A percentile compares a stretch with the other conserved stretches of the same genome.
Evolutionary conservation across 2,888 invertebrate genomes (phyloP).

Genomic region (Actias luna): DNA sequence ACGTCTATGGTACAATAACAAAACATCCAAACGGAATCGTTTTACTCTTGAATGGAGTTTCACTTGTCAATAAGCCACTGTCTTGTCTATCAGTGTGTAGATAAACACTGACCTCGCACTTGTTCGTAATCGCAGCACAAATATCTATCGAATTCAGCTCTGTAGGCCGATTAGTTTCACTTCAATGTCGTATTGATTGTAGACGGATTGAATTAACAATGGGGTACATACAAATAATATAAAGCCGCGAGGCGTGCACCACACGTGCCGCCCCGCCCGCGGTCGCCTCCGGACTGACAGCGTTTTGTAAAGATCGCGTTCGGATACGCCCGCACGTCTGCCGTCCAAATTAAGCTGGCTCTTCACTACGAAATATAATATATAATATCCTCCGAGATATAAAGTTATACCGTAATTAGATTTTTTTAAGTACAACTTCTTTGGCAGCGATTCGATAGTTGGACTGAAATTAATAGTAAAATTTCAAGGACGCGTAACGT

Average conservation of each 20-base stretch:
- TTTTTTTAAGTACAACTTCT: too few relatives aligned
- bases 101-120: slow-evolving; percentile 50
- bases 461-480: too few relatives aligned
- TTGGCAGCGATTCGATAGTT: too few relatives aligned
- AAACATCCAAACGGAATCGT: slow-evolving; percentile 60
- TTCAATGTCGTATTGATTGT: slow-evolving; percentile 68
- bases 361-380: too few relatives aligned
- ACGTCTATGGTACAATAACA: slow-evolving; percentile 62
- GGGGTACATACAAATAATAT: slow-evolving; percentile 72
- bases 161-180: slow-evolving; percentile 60
- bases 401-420: too few relatives aligned
- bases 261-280: slow-evolving; percentile 80
- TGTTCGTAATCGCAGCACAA: slow-evolving; percentile 41
- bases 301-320: slow-evolving; percentile 64
- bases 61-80: slow-evolving; percentile 76
- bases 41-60: slow-evolving; percentile 66
- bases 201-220: slow-evolving; percentile 69
- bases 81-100: slow-evolving; percentile 34
- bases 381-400: too few relatives aligned
- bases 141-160: slow-evolving; percentile 38
- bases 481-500: too few relatives aligned
- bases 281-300: slow-evolving; percentile 71
- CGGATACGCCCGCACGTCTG: slow-evolving; percentile 63
- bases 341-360: slow-evolving; percentile 58
- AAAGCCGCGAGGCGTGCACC: slow-evolving; percentile 76